A percentile compares a stretch with the other conserved stretches of the same genome.
Evolutionary conservation across 2,888 invertebrate genomes (phyloP).

Genomic region (Eilema depressum): DNA sequence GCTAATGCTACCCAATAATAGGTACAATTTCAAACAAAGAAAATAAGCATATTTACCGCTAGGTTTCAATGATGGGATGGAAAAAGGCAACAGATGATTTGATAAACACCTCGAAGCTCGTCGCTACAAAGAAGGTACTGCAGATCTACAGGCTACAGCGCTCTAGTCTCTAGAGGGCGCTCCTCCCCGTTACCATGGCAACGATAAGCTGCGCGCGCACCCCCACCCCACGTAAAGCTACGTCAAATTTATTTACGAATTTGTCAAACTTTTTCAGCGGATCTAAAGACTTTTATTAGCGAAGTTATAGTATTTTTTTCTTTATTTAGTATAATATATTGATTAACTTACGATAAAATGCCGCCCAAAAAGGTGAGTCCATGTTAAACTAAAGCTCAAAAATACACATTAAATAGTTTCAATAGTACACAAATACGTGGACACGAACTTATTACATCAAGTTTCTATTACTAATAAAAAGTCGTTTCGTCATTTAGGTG

Average conservation of each 20-base stretch:
- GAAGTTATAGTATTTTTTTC: conserved; percentile 37
- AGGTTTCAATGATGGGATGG: neutral
- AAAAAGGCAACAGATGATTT: conserved; percentile 5
- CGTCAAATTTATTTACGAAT: conserved; percentile 69
- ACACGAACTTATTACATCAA: neutral
- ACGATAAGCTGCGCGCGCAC: conserved; percentile 79
- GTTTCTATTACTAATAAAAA: neutral
- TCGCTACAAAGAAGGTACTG: conserved; percentile 24
- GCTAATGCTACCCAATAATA: neutral
- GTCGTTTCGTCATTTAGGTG: neutral
- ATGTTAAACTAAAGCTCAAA: neutral
- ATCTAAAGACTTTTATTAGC: conserved; percentile 36
- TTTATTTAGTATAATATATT: conserved; percentile 37
- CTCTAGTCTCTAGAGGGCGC: conserved; percentile 37
- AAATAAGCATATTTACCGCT: conserved; percentile 18
- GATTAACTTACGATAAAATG: conserved; percentile 57
- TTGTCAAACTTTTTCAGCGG: conserved; percentile 65
- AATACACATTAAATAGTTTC: neutral
- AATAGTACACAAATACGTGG: neutral
- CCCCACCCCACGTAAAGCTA: conserved; percentile 38
- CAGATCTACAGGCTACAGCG: conserved; percentile 26
- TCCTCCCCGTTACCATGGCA: conserved; percentile 67
- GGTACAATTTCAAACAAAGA: neutral
- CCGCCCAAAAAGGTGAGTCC: conserved; percentile 81
- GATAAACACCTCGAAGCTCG: conserved; percentile 38